Base-by-base conservation (phyloP, 2,888 invertebrate species). In the Pardosa pseudoannulata region DNA sequence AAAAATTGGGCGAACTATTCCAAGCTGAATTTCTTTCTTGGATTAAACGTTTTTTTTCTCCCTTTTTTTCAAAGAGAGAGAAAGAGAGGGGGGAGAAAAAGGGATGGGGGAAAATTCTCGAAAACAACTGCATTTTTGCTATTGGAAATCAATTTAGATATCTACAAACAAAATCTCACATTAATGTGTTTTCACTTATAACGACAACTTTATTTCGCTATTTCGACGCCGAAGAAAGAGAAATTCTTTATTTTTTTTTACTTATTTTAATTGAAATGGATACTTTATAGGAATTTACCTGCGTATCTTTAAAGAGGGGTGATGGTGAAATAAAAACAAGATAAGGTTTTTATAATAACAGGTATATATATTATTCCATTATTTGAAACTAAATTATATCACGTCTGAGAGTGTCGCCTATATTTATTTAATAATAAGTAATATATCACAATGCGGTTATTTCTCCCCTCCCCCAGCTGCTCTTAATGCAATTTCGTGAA, bases 121-220 rank as follows among this genome's bases (percentile, higher is more conserved):
- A 56, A 23, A 56, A 56, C 23, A 56, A 56, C 1, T 6, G 11
- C 11, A 23, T 3, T 23, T 19, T 56, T 56, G 23, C 11, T 56
- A 56, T 56, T 56, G 56, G 23, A 56, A 56, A 56, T 23, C 56
- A 23, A 56, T 56, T 56, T 56, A 23, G 56, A 23, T 56, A 56
- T 56, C 56, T 56, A 56, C 23, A 46, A 46, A 16, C 23, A 56
- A 23, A 56, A 23, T 23, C 3, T 56, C 23, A 23, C 23, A 23
- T 23, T 56, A 56, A 56, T 56, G 56, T 56, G 23, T 56, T 56
- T 23, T 56, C 23, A 23, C 56, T 56, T 56, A 19, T 56, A 36
- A 16, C 16, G 41, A 46, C 9, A 46, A 46, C 2, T 16, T 46
- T 46, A 13, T 16, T 46, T 6, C 41, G 7, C 6, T 16, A 2